Evolutionary conservation across 1,140 invertebrate species (phyloP).

Genomic region (Drosophila rufa): DNA sequence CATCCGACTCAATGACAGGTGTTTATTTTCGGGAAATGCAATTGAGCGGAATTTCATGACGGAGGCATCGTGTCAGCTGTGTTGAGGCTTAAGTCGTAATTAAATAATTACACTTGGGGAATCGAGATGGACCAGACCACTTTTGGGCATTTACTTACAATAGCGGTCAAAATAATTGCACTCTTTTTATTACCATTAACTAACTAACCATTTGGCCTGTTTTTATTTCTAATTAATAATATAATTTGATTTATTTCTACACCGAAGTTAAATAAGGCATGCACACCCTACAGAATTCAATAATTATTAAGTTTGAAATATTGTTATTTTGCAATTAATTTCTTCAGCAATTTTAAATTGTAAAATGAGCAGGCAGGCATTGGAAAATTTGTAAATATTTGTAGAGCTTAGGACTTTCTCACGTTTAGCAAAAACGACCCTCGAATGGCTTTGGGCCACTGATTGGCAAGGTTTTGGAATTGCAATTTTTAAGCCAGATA

Average conservation of each 20-base stretch:
- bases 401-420: conserved; percentile 1
- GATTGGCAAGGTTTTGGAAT: conserved; percentile 30
- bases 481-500: conserved; percentile 55
- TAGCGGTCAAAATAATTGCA: not conserved
- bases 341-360: not conserved
- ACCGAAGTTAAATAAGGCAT: too few species aligned
- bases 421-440: too few species aligned
- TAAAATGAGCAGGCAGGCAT: not conserved
- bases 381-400: conserved; percentile 11
- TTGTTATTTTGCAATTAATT: not conserved
- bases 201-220: too few species aligned
- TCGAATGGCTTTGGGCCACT: not conserved
- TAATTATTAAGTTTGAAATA: too few species aligned
- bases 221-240: too few species aligned
- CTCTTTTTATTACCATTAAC: not conserved
- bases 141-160: not conserved
- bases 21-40: conserved; percentile 63
- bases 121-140: not conserved
- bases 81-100: conserved; percentile 51
- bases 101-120: conserved; percentile 47
- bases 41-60: conserved; percentile 47
- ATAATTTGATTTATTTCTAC: too few species aligned
- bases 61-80: conserved; percentile 54
- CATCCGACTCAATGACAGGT: conserved; percentile 44
- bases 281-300: too few species aligned